Base-by-base conservation (phyloP, 2,797 vertebrate genomes). In the Pseudochromis fuscus region DNA sequence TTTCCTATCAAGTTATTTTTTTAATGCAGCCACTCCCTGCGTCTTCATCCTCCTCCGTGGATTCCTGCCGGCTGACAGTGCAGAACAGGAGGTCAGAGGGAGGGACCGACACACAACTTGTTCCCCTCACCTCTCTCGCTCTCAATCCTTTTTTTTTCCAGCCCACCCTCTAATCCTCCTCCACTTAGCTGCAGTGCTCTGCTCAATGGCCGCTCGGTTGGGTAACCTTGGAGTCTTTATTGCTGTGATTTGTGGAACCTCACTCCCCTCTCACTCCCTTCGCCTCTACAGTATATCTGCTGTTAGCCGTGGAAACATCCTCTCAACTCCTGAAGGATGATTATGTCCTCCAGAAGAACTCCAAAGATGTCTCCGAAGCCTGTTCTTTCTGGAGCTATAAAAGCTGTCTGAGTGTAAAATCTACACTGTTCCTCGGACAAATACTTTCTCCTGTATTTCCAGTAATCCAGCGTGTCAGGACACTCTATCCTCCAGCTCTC, bases 211-310 rank as follows among this genome's bases (percentile, higher is more conserved):
- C 62, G 46, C 72, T n/a, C n/a, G n/a, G n/a, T n/a, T n/a, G n/a
- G n/a, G n/a, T 84, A 75, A 82, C 78, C 70, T 63, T 75, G 71
- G 75, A 85, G 78, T 78, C 64, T 87, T 88, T 87, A 86, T 78
- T 80, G 72, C 61, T 6, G 23, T 84, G 87, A 91, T 88, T 87
- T 89, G 84, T 86, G 65, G 74, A 67, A 60, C 27, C 71, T 67
- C 49, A 58, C 77, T 84, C 73, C 78, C n/a, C 67, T 63, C 80
- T 71, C 28, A 62, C 76, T 86, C 75, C 79, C 76, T 38, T 61
- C 42, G 18, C 60, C 48, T 61, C 56, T 18, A 21, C 71, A 67
- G 28, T 63, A 42, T 59, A 73, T 74, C 49, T 77, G 18, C 51
- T 71, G 67, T 59, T 44, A 30, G 55, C 24, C 7, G 27, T 66